phyloP scores from a whole-genome alignment of 2,797 vertebrate genomes.

The Lutjanus argentimaculatus region DNA sequence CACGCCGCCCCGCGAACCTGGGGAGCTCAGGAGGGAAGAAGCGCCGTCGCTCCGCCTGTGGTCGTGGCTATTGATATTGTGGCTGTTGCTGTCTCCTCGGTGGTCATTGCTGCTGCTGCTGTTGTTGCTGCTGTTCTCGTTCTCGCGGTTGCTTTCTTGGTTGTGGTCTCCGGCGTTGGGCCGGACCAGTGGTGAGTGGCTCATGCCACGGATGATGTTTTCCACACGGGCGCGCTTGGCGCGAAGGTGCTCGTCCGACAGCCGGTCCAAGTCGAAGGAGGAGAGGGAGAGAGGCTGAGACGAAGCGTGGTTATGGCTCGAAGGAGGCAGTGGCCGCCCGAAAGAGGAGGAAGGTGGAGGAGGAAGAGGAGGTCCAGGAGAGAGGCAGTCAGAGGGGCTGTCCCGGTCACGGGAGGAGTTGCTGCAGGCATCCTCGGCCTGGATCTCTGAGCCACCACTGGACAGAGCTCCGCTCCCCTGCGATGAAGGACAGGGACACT shows the following conservation, averaged over 20 bases:
- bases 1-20: slow-evolving; percentile 65
- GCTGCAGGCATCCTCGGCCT: slow-evolving; percentile 97
- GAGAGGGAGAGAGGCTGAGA: slow-evolving; percentile 82
- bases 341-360: slow-evolving; percentile 79
- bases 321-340: slow-evolving; percentile 76
- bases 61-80: slow-evolving; percentile 40
- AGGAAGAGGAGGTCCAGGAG: slow-evolving; percentile 88
- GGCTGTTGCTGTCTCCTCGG: slow-evolving; percentile 56
- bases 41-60: slow-evolving; percentile 64
- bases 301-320: slow-evolving; percentile 80
- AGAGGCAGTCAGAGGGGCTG: slow-evolving; percentile 97
- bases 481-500: slow-evolving; percentile 20
- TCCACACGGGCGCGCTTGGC: slow-evolving; percentile 98
- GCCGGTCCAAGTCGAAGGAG: slow-evolving; percentile 96
- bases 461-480: slow-evolving; percentile 93
- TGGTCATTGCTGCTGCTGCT: slow-evolving; percentile 51
- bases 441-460: slow-evolving; percentile 97
- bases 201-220: slow-evolving; percentile 99
- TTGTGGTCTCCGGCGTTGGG: slow-evolving; percentile 85
- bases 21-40: slow-evolving; percentile 78
- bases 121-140: slow-evolving; percentile 53
- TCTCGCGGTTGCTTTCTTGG: slow-evolving; percentile 73
- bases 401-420: slow-evolving; percentile 94
- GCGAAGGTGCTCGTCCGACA: slow-evolving; percentile 97
- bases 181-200: slow-evolving; percentile 92